phyloP scores from a whole-genome alignment of 37 sponge, comb jelly and placozoan genomes.

The Aplysina aerophoba region DNA sequence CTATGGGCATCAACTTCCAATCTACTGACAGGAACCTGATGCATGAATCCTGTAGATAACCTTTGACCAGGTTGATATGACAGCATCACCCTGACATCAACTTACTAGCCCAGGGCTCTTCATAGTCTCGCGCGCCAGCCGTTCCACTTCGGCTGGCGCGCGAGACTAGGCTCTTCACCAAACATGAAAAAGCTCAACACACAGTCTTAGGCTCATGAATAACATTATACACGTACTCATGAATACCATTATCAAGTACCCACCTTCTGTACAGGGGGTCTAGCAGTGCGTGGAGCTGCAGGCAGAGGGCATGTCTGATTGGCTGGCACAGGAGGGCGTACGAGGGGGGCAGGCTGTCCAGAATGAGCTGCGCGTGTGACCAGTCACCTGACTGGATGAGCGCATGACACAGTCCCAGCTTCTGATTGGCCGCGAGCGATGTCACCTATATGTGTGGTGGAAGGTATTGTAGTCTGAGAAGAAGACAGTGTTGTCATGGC shows the following conservation, averaged over 20 bases:
- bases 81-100: too few species aligned
- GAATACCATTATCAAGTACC: background rate
- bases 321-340: slow-evolving; percentile 50
- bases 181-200: too few species aligned
- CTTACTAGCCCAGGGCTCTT: too few species aligned
- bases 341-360: slow-evolving; percentile 73
- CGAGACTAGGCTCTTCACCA: too few species aligned
- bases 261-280: slow-evolving; percentile 87
- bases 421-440: slow-evolving; percentile 79
- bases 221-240: background rate
- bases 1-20: too few species aligned
- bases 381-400: slow-evolving; percentile 74
- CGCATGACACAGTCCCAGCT: slow-evolving; percentile 82
- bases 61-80: too few species aligned
- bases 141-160: too few species aligned
- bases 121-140: too few species aligned
- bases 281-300: slow-evolving; percentile 59
- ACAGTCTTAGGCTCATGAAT: background rate
- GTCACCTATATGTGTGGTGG: slow-evolving; percentile 19
- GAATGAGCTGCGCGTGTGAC: slow-evolving; percentile 49
- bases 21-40: too few species aligned
- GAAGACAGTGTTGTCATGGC: background rate
- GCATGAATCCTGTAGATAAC: too few species aligned
- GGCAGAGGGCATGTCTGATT: slow-evolving; percentile 48
- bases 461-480: background rate